A percentile compares a stretch with the other conserved stretches of the same genome.
Conservation (phyloP, 2,888 invertebrate species). For the Stenichneumon culpator region DNA sequence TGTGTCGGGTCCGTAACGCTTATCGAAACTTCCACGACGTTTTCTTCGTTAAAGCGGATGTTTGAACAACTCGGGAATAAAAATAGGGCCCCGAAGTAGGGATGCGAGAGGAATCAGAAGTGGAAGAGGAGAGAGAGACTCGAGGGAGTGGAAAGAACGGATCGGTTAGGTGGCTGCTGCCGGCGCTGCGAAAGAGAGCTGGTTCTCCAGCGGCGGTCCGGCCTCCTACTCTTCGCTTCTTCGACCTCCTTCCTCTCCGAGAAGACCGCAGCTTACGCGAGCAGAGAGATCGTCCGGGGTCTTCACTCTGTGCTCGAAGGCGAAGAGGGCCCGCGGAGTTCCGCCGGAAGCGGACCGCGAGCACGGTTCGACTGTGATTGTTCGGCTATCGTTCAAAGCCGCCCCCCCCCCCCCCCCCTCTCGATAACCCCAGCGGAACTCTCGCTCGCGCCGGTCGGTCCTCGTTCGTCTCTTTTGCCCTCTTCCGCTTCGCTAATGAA, state of each 20-base stretch:
- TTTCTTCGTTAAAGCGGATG: not conserved
- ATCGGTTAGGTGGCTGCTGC: conserved; percentile 17
- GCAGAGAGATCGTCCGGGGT: conserved; percentile 55
- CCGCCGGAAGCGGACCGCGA: conserved; percentile 69
- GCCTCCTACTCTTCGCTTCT: conserved; percentile 54
- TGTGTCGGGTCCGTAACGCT: too few species aligned
- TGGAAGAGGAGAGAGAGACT: conserved; percentile 12
- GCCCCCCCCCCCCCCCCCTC: not conserved
- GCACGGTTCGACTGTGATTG: conserved; percentile 17
- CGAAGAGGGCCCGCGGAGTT: conserved; percentile 70
- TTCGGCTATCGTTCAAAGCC: not conserved
- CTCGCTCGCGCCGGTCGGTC: not conserved
- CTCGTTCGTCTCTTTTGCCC: not conserved
- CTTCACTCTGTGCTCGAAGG: conserved; percentile 68
- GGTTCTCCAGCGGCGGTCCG: conserved; percentile 34
- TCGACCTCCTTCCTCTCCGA: conserved; percentile 57
- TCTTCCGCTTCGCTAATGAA: conserved; percentile 14
- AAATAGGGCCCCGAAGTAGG: conserved; percentile 37
- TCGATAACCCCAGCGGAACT: not conserved
- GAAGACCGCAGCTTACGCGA: conserved; percentile 36
- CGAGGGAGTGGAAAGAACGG: conserved; percentile 33
- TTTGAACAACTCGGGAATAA: not conserved
- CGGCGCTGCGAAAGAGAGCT: conserved; percentile 46
- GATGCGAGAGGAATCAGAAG: conserved; percentile 28
- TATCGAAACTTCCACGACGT: not conserved